Base-by-base conservation (phyloP, 2,797 vertebrate genomes). In the Masticophis lateralis region DNA sequence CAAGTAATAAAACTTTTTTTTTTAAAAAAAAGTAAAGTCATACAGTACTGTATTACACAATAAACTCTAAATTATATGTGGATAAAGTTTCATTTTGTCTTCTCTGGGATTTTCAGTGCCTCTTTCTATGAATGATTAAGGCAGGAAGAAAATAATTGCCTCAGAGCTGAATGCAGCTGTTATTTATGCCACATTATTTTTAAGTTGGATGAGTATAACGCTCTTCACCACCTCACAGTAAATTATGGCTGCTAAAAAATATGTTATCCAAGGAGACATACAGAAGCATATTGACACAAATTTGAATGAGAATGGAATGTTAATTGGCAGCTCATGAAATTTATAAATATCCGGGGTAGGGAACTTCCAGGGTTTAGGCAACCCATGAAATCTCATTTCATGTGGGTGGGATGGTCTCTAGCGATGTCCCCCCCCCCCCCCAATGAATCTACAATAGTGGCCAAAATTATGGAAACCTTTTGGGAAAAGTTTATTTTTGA, bases 111-210 rank as follows among this genome's bases (percentile, higher is more conserved):
- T 92, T 86, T 79, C 57, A 93, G 55, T 86, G 93, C 5, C 56
- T 47, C 32, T 93, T 55, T 90, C 94, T 90, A 94, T 93, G 91
- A 97, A 95, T 94, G 94, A 90, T 94, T 56, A 93, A 59, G 79
- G 92, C 57, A 37, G 61, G 91, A 96, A 95, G 86, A 93, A 93
- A 96, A 91, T 87, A 94, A 95, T 95, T 95, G 93, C 91, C 94
- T 93, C 93, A 79, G 92, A 60, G 94, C 87, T 94, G 95, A 92
- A 79, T 94, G 93, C 66, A 95, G 90, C 94, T 96, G 94, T 93
- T 95, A 93, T 95, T 92, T 94, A 94, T 88, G 37, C 91, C 79
- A 89, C 9, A 83, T 95, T 96, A 95, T 94, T 96, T 8, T 0
- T 88, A 95, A 97, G 94, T 47, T 83, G 74, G 74, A 83, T 47